Evolutionary conservation across 2,797 vertebrate genomes (phyloP).

Genomic region (Trachurus trachurus): DNA sequence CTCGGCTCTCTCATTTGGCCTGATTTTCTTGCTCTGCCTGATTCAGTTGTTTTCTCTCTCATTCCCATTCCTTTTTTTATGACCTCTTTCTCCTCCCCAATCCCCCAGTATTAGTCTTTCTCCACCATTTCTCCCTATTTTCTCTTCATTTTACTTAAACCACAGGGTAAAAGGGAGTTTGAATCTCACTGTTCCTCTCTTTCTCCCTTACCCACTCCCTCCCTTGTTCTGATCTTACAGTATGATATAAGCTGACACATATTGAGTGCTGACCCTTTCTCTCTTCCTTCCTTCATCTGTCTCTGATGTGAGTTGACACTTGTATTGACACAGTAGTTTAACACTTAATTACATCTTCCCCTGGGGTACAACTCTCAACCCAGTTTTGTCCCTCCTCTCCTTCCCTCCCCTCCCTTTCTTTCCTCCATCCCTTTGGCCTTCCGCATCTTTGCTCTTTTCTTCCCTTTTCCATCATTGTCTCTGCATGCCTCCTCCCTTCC

Average conservation of each 20-base stretch:
- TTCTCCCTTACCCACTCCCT: not conserved
- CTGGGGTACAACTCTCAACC: slow-evolving; percentile 38
- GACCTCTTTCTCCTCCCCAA: slow-evolving; percentile 36
- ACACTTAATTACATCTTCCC: slow-evolving; percentile 72
- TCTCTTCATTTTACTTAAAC: slow-evolving; percentile 16
- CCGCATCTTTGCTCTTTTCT: not conserved
- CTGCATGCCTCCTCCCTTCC: slow-evolving; percentile 3
- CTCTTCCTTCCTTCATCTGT: slow-evolving; percentile 21
- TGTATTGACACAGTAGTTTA: slow-evolving; percentile 76
- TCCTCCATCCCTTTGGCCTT: not conserved
- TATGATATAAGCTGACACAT: slow-evolving; percentile 56
- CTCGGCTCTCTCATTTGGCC: slow-evolving; percentile 35
- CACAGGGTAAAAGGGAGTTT: slow-evolving; percentile 11
- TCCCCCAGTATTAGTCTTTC: slow-evolving; percentile 23
- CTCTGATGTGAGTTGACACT: slow-evolving; percentile 58
- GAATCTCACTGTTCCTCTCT: not conserved
- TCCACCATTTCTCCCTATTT: not conserved
- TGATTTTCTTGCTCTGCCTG: slow-evolving; percentile 21
- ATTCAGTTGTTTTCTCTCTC: slow-evolving; percentile 45
- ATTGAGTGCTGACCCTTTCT: slow-evolving; percentile 51
- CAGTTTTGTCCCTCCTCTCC: slow-evolving; percentile 11
- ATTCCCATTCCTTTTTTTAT: slow-evolving; percentile 12
- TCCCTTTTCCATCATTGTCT: slow-evolving; percentile 15
- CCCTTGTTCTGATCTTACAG: slow-evolving; percentile 21
- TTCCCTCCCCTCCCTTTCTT: not conserved